Conservation (phyloP, 2,888 invertebrate genomes). For the Parnassius orleans region DNA sequence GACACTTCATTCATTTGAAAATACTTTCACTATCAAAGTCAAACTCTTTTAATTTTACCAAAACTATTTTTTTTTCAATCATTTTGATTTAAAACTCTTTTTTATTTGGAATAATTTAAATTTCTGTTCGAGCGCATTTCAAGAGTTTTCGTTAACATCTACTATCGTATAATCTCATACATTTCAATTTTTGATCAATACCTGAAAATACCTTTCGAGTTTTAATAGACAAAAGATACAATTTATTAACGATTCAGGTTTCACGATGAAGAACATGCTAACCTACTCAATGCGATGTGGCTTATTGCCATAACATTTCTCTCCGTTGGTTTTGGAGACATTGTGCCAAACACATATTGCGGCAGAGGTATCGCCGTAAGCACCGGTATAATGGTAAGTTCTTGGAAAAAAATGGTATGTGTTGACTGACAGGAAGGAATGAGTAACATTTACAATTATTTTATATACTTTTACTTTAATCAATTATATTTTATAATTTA, state of each 20-base stretch:
- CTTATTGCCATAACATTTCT: constrained; percentile 99
- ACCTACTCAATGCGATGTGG: constrained; percentile 99
- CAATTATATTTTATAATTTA: no score
- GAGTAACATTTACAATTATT: not conserved
- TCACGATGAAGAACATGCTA: constrained; percentile 99
- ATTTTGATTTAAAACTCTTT: not conserved
- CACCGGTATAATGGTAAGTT: constrained; percentile 99
- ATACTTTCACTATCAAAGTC: constrained; percentile 70
- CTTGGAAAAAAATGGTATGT: constrained; percentile 59
- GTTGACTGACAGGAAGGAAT: constrained; percentile 63
- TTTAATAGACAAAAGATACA: constrained; percentile 63
- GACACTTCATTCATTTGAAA: constrained; percentile 50
- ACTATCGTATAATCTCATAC: no score
- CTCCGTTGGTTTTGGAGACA: constrained; percentile 99
- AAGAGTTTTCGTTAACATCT: no score
- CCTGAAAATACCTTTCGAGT: constrained; percentile 34
- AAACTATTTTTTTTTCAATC: not conserved
- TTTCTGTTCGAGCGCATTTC: no score
- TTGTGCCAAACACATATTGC: constrained; percentile 99
- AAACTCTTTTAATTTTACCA: constrained; percentile 63
- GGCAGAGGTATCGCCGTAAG: constrained; percentile 99
- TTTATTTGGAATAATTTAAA: no score
- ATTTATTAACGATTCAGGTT: constrained; percentile 87
- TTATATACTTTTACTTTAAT: no score
- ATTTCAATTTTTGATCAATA: not conserved